phyloP scores from a whole-genome alignment of 2,797 vertebrate genomes.

The Gymnothorax reevesii region DNA sequence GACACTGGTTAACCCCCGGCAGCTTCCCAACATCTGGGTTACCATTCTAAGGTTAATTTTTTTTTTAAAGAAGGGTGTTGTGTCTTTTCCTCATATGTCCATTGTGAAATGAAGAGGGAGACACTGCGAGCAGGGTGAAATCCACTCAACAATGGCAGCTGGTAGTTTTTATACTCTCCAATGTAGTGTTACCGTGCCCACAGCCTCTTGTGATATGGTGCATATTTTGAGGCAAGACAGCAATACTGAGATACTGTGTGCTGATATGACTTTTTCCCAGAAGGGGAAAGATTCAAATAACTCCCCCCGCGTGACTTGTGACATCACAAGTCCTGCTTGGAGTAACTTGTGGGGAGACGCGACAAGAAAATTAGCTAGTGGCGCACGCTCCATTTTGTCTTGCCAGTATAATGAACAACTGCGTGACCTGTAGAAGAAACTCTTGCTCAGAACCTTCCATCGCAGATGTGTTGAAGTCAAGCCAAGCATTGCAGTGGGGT shows the following conservation, averaged over 20 bases:
- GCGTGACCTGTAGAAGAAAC: conserved; percentile 65
- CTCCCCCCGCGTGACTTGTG: conserved; percentile 77
- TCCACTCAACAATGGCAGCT: conserved; percentile 76
- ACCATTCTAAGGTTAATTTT: conserved; percentile 53
- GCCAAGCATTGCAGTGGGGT: background rate
- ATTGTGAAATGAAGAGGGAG: conserved; percentile 46
- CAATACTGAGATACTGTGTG: conserved; percentile 75
- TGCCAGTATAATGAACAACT: conserved; percentile 71
- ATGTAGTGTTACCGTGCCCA: conserved; percentile 44
- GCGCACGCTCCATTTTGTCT: conserved; percentile 65
- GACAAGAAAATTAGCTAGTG: conserved; percentile 73
- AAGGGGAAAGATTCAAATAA: conserved; percentile 47
- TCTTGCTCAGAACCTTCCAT: conserved; percentile 85
- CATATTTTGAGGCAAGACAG: conserved; percentile 69
- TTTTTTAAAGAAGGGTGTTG: conserved; percentile 43
- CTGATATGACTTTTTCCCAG: conserved; percentile 41
- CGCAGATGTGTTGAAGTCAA: background rate
- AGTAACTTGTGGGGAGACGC: conserved; percentile 74
- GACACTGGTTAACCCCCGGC: conserved; percentile 75
- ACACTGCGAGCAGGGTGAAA: conserved; percentile 67
- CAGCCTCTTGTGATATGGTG: conserved; percentile 30
- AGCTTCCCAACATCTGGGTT: conserved; percentile 75
- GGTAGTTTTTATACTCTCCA: conserved; percentile 65
- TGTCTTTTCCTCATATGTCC: conserved; percentile 15
- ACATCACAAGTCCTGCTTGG: conserved; percentile 59